Conservation (phyloP, 1,140 invertebrate species). For the Zaprionus inermis region DNA sequence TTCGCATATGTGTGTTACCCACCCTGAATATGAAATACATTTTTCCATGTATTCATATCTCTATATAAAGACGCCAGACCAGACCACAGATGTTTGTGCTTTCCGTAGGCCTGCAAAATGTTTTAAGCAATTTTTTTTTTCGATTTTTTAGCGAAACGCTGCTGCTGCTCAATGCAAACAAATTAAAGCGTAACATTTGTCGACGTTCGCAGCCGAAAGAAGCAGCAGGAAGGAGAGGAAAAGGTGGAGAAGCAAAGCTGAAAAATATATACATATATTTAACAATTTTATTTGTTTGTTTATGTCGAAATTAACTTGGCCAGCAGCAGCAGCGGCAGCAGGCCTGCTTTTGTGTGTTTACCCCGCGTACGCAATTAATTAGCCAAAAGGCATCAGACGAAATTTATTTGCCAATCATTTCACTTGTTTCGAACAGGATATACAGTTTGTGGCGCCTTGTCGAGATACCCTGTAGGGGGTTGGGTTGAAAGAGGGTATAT, state of each 20-base stretch:
- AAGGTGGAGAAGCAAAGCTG: neutral
- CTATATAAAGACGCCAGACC: slow-evolving; percentile 26
- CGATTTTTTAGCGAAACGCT: slow-evolving; percentile 16
- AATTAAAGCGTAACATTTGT: slow-evolving; percentile 33
- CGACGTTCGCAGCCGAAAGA: no score
- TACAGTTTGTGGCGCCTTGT: neutral
- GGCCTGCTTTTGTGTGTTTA: slow-evolving; percentile 6
- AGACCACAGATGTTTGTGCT: slow-evolving; percentile 32
- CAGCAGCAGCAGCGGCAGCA: neutral
- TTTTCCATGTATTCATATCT: slow-evolving; percentile 15
- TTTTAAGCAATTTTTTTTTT: slow-evolving; percentile 20
- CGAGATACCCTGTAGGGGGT: slow-evolving; percentile 5
- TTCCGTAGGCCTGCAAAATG: slow-evolving; percentile 45
- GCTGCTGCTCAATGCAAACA: slow-evolving; percentile 24
- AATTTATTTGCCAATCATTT: slow-evolving; percentile 34
- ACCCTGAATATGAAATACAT: neutral
- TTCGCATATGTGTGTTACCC: slow-evolving; percentile 30
- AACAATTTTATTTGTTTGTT: slow-evolving; percentile 45
- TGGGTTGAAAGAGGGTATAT: neutral
- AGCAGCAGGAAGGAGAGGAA: neutral
- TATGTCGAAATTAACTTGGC: slow-evolving; percentile 42
- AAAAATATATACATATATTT: slow-evolving; percentile 24
- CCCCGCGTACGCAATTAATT: slow-evolving; percentile 33
- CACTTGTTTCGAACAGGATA: slow-evolving; percentile 11
- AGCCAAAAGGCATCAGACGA: slow-evolving; percentile 8